These are phyloP conservation scores for Lophotis ruficrista DNA, from an alignment of 2,113 vertebrate genomes.

Conservation along the genomic window DNA sequence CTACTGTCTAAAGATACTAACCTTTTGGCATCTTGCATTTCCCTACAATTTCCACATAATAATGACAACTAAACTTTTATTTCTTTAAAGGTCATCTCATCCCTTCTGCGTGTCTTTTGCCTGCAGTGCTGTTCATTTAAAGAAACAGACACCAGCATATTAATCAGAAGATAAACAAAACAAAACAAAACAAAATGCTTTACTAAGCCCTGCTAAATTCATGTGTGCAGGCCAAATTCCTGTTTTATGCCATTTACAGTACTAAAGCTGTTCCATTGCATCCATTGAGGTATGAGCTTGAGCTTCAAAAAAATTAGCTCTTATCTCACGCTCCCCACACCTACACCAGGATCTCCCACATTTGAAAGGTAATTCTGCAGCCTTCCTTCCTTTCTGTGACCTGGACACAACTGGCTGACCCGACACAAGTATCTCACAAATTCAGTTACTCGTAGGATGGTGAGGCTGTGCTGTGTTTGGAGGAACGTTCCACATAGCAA, in stretches of 20 bases:
- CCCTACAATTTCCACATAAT: background rate
- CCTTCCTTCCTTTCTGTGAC: background rate
- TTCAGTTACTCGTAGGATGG: background rate
- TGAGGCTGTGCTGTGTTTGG: background rate
- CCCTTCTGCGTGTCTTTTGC: background rate
- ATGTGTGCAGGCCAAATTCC: background rate
- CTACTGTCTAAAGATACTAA: background rate
- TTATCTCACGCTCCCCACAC: background rate
- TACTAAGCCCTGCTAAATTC: background rate
- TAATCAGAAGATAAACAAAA: background rate
- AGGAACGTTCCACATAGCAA: rapidly evolving
- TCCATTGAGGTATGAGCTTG: rapidly evolving
- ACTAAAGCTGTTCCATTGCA: background rate
- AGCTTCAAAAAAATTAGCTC: background rate
- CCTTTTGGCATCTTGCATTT: background rate
- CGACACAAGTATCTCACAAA: background rate
- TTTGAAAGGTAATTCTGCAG: background rate
- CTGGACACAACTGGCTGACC: background rate
- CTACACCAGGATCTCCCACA: background rate
- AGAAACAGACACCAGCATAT: background rate
- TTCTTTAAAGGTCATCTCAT: background rate
- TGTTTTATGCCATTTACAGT: background rate
- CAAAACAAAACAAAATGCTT: background rate
- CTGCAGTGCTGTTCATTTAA: background rate
- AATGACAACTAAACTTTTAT: background rate